These are phyloP conservation scores for Caligus rogercresseyi DNA, from an alignment of 1,140 invertebrate species.

Conservation along the genomic window DNA sequence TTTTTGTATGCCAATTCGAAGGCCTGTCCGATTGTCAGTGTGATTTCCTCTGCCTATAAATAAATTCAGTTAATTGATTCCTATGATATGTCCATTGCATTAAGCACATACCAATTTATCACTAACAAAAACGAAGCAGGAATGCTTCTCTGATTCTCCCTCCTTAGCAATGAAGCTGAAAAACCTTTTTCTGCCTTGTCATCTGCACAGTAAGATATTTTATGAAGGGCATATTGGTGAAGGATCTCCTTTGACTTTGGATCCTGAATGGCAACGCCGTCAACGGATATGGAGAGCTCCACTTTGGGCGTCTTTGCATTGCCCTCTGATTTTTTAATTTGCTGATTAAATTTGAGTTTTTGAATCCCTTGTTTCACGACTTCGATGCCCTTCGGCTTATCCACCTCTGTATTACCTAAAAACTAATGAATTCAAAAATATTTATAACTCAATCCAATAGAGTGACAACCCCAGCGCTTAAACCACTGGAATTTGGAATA, in stretches of 20 bases:
- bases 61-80: slow-evolving; percentile 14
- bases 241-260: slow-evolving; percentile 52
- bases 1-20: slow-evolving; percentile 84
- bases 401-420: slow-evolving; percentile 75
- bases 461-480: background rate
- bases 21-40: slow-evolving; percentile 86
- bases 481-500: background rate
- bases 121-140: slow-evolving; percentile 88
- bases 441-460: slow-evolving; percentile 2
- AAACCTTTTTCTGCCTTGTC: slow-evolving; percentile 94
- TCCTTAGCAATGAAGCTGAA: slow-evolving; percentile 93
- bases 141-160: slow-evolving; percentile 56
- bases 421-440: slow-evolving; percentile 44
- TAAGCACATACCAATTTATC: slow-evolving; percentile 61
- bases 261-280: slow-evolving; percentile 85
- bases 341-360: slow-evolving; percentile 82
- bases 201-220: slow-evolving; percentile 94
- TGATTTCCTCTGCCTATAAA: slow-evolving; percentile 71
- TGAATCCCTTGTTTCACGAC: slow-evolving; percentile 88
- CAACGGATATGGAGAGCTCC: slow-evolving; percentile 70
- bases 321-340: slow-evolving; percentile 72
- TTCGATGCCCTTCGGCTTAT: slow-evolving; percentile 88
- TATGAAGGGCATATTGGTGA: slow-evolving; percentile 87
- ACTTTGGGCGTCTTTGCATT: slow-evolving; percentile 64
- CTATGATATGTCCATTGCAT: too few relatives aligned